Conservation (phyloP, 2,797 vertebrate genomes). For the Tangara arthus region DNA sequence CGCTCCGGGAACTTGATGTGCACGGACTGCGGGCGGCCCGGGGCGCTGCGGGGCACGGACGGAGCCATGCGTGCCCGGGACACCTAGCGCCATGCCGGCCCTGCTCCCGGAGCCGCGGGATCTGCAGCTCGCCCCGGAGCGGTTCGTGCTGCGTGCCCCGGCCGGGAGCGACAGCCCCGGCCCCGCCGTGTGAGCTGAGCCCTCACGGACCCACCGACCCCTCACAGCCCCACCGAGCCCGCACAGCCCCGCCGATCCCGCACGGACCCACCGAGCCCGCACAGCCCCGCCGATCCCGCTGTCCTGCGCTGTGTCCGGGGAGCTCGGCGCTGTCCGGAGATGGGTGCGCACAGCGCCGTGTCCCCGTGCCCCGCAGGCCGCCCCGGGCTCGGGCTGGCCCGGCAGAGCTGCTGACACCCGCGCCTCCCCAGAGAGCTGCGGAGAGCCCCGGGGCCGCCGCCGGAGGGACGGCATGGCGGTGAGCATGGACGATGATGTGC, state of each 20-base stretch:
- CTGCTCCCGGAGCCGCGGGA: background rate
- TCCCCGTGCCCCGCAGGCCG: background rate
- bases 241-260: too few species aligned
- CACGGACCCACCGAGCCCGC: too few species aligned
- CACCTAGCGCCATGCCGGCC: background rate
- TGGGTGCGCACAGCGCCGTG: rapidly evolving
- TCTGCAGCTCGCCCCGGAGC: background rate
- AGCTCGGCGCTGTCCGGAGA: background rate
- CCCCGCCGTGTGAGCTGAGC: background rate
- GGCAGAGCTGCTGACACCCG: background rate
- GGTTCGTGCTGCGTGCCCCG: background rate
- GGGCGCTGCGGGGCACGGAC: background rate
- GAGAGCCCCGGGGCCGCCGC: background rate
- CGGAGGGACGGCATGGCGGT: conserved; percentile 60
- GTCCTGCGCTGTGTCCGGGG: too few species aligned
- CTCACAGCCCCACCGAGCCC: too few species aligned
- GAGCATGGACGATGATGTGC: conserved; percentile 89
- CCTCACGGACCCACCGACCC: too few species aligned
- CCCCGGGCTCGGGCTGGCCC: conserved; percentile 1
- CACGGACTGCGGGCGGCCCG: background rate
- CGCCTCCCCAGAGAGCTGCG: background rate
- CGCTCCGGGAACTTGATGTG: background rate
- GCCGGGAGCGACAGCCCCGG: background rate
- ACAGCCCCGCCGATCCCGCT: too few species aligned
- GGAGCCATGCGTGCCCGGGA: background rate